A percentile compares a stretch with the other conserved stretches of the same genome.
Conservation (phyloP, 2,113 vertebrate species). For the Podiceps cristatus region DNA sequence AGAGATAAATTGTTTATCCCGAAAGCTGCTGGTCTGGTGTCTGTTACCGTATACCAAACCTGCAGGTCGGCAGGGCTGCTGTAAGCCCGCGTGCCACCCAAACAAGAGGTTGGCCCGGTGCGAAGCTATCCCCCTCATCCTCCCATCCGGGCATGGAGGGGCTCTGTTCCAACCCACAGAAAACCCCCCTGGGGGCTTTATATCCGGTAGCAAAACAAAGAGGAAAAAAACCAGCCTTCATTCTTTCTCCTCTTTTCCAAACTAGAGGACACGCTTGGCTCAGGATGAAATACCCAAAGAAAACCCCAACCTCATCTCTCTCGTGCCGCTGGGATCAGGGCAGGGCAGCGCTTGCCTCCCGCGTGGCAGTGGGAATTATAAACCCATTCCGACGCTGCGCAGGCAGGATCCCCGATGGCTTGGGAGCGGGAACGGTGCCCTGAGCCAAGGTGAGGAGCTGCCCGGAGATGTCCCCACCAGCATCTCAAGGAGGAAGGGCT, state of each 20-base stretch:
- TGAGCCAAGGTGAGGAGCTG: not conserved
- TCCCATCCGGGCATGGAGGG: not conserved
- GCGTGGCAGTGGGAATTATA: not conserved
- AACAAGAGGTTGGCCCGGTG: not conserved
- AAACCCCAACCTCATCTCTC: not conserved
- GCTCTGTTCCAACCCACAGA: too few relatives aligned
- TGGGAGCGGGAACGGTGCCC: not conserved
- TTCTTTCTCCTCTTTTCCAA: not conserved
- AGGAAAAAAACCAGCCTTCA: not conserved
- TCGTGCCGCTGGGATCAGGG: fast-evolving
- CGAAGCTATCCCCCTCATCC: not conserved
- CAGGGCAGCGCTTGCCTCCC: not conserved
- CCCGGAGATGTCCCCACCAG: not conserved
- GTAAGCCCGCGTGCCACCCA: not conserved
- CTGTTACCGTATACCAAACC: not conserved
- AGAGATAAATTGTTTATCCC: not conserved
- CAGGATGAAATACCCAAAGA: not conserved
- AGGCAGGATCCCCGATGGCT: not conserved
- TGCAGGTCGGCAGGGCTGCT: not conserved
- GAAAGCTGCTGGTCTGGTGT: not conserved
- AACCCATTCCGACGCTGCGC: not conserved
- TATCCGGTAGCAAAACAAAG: not conserved
- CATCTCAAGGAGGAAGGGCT: not conserved
- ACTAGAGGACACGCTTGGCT: not conserved
- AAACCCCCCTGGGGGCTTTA: not conserved